phyloP scores from a whole-genome alignment of 2,797 vertebrate species.

The Chaetodon trifasciatus region DNA sequence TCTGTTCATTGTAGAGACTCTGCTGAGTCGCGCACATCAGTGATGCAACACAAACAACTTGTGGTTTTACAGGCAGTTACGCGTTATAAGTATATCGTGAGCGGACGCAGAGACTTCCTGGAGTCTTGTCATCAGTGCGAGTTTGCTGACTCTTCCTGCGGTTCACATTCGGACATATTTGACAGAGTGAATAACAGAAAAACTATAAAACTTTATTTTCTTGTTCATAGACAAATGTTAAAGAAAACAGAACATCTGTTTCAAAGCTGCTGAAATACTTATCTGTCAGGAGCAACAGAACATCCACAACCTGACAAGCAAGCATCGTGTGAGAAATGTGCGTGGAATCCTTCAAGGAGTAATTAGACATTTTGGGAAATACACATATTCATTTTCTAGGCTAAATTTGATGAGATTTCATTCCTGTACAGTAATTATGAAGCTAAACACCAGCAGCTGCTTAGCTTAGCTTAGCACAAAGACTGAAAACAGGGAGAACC shows the following conservation, averaged over 20 bases:
- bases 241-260: background rate
- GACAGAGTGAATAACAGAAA: constrained; percentile 25
- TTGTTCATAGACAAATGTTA: background rate
- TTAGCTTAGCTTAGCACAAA: background rate
- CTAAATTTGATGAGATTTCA: background rate
- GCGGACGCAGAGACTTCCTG: background rate
- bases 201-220: constrained; percentile 13
- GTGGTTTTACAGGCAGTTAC: constrained; percentile 23
- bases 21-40: constrained; percentile 52
- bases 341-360: background rate
- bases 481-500: background rate
- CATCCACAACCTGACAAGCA: background rate
- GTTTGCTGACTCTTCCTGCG: constrained; percentile 38
- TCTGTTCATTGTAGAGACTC: constrained; percentile 39
- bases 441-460: background rate
- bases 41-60: constrained; percentile 54
- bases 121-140: background rate
- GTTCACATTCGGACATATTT: constrained; percentile 18
- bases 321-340: background rate
- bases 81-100: background rate
- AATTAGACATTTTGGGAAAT: background rate
- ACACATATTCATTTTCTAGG: background rate
- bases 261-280: background rate
- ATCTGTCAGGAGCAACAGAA: background rate
- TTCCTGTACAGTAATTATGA: background rate